Evolutionary conservation across 2,797 vertebrate genomes (phyloP).

Genomic region (Nyctalus aviator): DNA sequence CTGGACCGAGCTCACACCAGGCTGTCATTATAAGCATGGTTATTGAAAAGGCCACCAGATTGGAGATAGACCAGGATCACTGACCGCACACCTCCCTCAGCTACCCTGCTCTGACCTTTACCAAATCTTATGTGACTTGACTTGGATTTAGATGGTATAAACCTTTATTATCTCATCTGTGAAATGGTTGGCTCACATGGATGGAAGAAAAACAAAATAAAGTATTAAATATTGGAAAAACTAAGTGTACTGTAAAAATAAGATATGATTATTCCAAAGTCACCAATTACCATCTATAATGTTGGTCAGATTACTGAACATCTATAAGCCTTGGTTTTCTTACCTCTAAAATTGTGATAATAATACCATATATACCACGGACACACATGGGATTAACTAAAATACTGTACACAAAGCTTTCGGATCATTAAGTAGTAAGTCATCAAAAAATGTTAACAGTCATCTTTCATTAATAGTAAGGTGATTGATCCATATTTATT

Average conservation of each 20-base stretch:
- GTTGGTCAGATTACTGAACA: background rate
- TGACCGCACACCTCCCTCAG: background rate
- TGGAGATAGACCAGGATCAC: background rate
- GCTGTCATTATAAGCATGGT: background rate
- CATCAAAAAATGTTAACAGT: background rate
- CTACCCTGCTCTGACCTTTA: background rate
- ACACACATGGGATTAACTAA: background rate
- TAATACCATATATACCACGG: background rate
- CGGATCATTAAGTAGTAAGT: background rate
- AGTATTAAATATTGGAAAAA: constrained; percentile 23
- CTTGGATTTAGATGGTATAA: background rate
- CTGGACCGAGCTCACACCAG: background rate
- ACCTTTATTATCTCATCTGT: constrained; percentile 14
- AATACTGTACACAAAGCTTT: background rate
- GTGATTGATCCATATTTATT: background rate
- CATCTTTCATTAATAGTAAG: background rate
- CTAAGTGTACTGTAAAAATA: background rate
- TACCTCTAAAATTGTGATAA: background rate
- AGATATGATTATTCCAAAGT: background rate
- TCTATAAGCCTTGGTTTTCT: background rate
- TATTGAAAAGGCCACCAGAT: constrained; percentile 2
- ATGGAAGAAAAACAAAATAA: constrained; percentile 10
- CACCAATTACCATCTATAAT: background rate
- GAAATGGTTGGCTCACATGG: background rate
- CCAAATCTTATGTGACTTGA: constrained; percentile 1